A percentile compares a stretch with the other conserved stretches of the same genome.
phyloP scores from a whole-genome alignment of 2,888 invertebrate species.

The Chydorus sphaericus region DNA sequence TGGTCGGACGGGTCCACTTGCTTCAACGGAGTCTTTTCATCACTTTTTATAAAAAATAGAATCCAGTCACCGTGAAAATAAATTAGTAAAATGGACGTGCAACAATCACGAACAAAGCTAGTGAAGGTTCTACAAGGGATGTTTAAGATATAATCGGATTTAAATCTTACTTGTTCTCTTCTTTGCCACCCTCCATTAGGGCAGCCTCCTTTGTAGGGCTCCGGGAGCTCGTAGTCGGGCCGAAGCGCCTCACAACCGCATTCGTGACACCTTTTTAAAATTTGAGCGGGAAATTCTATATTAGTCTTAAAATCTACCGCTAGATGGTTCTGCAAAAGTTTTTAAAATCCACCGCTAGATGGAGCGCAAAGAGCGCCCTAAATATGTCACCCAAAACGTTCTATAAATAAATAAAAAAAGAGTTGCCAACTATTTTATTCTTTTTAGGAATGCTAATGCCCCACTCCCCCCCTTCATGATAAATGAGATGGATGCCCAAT shows the following conservation, averaged over 20 bases:
- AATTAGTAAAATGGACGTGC: too few species aligned
- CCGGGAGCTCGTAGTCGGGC: background rate
- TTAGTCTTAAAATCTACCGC: too few species aligned
- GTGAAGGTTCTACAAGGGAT: too few species aligned
- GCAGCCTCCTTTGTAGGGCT: background rate
- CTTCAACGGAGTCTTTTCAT: conserved; percentile 5
- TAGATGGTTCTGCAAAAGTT: too few species aligned
- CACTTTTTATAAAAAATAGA: background rate
- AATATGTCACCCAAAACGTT: background rate
- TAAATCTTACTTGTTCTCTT: conserved; percentile 1
- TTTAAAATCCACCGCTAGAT: too few species aligned
- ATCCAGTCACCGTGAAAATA: background rate
- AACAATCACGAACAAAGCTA: too few species aligned
- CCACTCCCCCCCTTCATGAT: background rate
- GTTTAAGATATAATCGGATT: too few species aligned
- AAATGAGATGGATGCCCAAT: background rate
- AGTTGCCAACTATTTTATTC: background rate
- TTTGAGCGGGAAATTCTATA: too few species aligned
- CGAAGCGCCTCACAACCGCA: background rate
- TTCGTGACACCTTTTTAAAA: background rate
- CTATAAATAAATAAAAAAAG: background rate
- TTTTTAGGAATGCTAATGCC: background rate
- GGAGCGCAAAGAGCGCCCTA: too few species aligned
- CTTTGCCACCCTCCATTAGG: conserved; percentile 7
- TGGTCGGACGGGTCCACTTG: background rate